A percentile compares a stretch with the other conserved stretches of the same genome.
Evolutionary conservation across 2,797 vertebrate species (phyloP).

Genomic region (Arrhamphus sclerolepis): DNA sequence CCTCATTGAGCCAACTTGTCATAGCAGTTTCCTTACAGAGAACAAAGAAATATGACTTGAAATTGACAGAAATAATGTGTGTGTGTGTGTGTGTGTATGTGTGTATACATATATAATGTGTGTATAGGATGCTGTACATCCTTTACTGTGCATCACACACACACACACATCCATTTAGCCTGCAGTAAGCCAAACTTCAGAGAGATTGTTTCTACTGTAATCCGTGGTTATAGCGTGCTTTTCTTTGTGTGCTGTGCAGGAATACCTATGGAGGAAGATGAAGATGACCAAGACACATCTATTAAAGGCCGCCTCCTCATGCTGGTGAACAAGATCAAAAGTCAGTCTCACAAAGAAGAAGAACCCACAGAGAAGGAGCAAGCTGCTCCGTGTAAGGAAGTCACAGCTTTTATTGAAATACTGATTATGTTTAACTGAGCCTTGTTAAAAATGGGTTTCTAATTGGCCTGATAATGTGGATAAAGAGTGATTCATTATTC

Average conservation of each 20-base stretch:
- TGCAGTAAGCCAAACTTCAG: conserved; percentile 5
- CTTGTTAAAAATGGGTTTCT: background rate
- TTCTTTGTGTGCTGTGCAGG: conserved; percentile 76
- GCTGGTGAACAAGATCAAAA: conserved; percentile 92
- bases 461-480: background rate
- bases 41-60: conserved; percentile 6
- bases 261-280: conserved; percentile 92
- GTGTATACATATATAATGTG: too few relatives aligned
- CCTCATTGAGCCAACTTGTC: conserved; percentile 15
- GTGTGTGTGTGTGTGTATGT: too few relatives aligned
- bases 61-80: conserved; percentile 12
- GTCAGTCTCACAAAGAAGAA: conserved; percentile 85
- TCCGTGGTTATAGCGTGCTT: background rate
- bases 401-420: background rate
- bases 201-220: conserved; percentile 28
- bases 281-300: conserved; percentile 87
- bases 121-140: background rate
- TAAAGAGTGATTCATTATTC: conserved; percentile 4
- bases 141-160: background rate
- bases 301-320: conserved; percentile 89
- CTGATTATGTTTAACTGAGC: background rate
- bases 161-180: conserved; percentile 11
- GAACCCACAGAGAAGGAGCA: conserved; percentile 85
- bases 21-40: conserved; percentile 3
- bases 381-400: conserved; percentile 87